Conservation (phyloP, 2,797 vertebrate genomes). For the Hafferia zeledoni region DNA sequence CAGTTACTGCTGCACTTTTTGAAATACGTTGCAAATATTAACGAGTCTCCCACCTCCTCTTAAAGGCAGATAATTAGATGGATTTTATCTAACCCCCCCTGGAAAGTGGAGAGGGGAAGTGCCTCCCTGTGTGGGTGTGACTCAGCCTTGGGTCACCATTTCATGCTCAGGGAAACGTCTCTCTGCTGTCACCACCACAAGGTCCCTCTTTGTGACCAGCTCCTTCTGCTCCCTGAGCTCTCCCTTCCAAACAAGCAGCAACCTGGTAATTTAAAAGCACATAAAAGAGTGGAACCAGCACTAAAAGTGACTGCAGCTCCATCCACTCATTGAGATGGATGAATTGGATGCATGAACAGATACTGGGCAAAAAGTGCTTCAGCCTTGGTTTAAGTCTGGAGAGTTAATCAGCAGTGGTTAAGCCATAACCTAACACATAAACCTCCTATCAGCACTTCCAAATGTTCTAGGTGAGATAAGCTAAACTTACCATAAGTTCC, state of each 20-base stretch:
- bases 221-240: neutral
- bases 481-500: neutral
- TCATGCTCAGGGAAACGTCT: neutral
- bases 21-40: constrained; percentile 11
- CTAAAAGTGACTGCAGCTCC: neutral
- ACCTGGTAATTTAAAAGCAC: neutral
- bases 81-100: neutral
- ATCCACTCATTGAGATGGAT: neutral
- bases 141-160: neutral
- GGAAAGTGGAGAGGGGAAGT: neutral
- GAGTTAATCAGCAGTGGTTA: neutral
- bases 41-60: constrained; percentile 8
- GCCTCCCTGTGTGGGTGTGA: neutral
- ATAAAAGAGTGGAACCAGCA: neutral
- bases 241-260: neutral
- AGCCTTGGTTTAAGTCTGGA: neutral
- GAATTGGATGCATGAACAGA: neutral
- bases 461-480: neutral
- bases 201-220: neutral
- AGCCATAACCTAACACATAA: neutral
- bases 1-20: neutral
- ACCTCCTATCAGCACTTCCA: neutral
- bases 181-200: neutral
- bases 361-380: neutral
- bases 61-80: constrained; percentile 10